Conservation (phyloP, 2,888 invertebrate species). For the Nysson spinosus region DNA sequence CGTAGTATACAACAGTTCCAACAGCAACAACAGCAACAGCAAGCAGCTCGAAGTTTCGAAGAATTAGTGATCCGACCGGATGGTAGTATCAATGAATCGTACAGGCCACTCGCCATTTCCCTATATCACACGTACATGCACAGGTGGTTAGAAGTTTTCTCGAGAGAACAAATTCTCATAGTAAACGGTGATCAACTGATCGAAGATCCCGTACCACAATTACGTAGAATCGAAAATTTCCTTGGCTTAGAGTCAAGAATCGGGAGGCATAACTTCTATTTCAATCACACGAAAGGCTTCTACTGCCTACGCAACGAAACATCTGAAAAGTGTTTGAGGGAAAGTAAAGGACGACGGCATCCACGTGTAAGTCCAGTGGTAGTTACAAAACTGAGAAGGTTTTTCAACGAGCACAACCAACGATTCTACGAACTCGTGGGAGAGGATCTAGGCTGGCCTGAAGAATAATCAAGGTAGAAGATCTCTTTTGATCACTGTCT, state of each 20-base stretch:
- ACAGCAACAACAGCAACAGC: conserved; percentile 36
- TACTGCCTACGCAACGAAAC: conserved; percentile 93
- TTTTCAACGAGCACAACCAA: conserved; percentile 94
- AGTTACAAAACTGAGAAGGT: conserved; percentile 88
- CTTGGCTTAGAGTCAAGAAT: conserved; percentile 86
- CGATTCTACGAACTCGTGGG: conserved; percentile 95
- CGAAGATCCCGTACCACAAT: conserved; percentile 92
- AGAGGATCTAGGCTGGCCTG: conserved; percentile 95
- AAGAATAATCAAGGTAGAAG: conserved; percentile 81
- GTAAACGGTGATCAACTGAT: conserved; percentile 96
- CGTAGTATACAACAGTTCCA: conserved; percentile 71
- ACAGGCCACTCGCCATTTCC: conserved; percentile 91
- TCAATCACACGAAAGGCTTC: conserved; percentile 97
- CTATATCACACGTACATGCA: conserved; percentile 94
- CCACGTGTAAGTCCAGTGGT: conserved; percentile 90
- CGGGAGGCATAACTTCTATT: conserved; percentile 93
- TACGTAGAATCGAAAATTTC: conserved; percentile 92
- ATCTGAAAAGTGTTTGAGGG: conserved; percentile 89
- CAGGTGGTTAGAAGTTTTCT: conserved; percentile 95
- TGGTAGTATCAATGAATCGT: conserved; percentile 90
- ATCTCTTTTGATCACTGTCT: conserved; percentile 17
- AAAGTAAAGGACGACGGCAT: conserved; percentile 90
- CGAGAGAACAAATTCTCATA: conserved; percentile 93
- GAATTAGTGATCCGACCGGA: conserved; percentile 89
- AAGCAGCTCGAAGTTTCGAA: conserved; percentile 82